phyloP scores from a whole-genome alignment of 2,888 invertebrate species.

The Thymelicus acteon region DNA sequence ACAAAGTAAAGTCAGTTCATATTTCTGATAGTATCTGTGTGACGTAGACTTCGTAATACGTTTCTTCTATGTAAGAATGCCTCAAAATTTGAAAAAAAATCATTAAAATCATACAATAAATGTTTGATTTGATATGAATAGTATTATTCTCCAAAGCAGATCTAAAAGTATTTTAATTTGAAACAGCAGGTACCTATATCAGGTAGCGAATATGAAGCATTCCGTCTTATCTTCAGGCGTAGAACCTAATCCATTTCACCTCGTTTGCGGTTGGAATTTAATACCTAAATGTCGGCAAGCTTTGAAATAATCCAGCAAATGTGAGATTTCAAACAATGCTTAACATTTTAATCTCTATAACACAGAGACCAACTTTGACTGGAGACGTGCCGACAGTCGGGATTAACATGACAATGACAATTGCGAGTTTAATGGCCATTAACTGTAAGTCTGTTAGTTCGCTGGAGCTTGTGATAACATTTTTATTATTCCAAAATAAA shows the following conservation, averaged over 20 bases:
- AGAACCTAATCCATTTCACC: slow-evolving; percentile 1
- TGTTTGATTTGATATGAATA: no score
- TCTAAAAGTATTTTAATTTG: no score
- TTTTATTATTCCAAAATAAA: not conserved
- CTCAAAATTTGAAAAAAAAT: no score
- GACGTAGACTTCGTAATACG: no score
- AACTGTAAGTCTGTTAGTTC: slow-evolving; percentile 7
- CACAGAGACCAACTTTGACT: slow-evolving; percentile 23
- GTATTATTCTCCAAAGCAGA: no score
- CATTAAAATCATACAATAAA: no score
- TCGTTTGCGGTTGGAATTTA: not conserved
- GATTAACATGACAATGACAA: slow-evolving; percentile 31
- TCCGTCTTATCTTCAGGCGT: no score
- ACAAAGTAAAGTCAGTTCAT: no score
- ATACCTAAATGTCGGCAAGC: not conserved
- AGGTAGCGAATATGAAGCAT: no score
- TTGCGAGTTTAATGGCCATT: slow-evolving; percentile 28
- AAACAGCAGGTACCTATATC: no score
- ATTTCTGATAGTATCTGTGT: no score
- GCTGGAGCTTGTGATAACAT: slow-evolving; percentile 17
- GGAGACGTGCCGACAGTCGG: slow-evolving; percentile 25
- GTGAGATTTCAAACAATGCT: slow-evolving; percentile 24
- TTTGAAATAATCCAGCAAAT: slow-evolving; percentile 10
- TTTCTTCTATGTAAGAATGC: no score
- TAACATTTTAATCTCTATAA: slow-evolving; percentile 21